Percentiles rank a stretch among this genome's conserved stretches.
Evolutionary conservation across 2,888 invertebrate genomes (phyloP).

Genomic region (Stomorhina lunata): DNA sequence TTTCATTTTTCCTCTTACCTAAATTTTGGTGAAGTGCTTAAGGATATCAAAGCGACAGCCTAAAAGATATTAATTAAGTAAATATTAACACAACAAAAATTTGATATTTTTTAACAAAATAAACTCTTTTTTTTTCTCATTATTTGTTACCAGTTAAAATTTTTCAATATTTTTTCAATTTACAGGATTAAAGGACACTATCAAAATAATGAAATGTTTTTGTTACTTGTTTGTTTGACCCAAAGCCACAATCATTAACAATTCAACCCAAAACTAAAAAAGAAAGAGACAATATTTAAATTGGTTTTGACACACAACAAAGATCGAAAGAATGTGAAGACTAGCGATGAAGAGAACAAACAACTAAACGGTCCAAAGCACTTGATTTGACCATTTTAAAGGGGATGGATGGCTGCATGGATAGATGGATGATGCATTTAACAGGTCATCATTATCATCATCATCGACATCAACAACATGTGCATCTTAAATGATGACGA

Average conservation of each 20-base stretch:
- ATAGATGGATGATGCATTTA: slow-evolving; percentile 17
- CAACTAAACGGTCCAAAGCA: background rate
- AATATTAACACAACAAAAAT: slow-evolving; percentile 3
- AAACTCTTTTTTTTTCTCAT: background rate
- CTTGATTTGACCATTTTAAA: slow-evolving; percentile 17
- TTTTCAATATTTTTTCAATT: slow-evolving; percentile 4
- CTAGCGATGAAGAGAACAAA: background rate
- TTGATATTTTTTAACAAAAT: background rate
- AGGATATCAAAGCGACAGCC: too few relatives aligned
- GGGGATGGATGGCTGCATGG: background rate
- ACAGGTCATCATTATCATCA: slow-evolving; percentile 9
- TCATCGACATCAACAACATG: background rate
- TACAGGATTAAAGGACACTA: slow-evolving; percentile 43
- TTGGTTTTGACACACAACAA: slow-evolving; percentile 54
- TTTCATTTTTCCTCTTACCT: too few relatives aligned
- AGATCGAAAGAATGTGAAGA: too few relatives aligned
- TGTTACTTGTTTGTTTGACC: slow-evolving; percentile 11
- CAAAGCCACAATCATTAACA: slow-evolving; percentile 20
- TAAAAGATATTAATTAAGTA: background rate
- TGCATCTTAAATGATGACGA: background rate
- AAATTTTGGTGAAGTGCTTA: too few relatives aligned
- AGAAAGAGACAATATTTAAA: slow-evolving; percentile 46
- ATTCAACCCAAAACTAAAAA: background rate
- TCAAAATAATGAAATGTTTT: background rate
- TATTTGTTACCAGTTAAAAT: background rate